phyloP scores from a whole-genome alignment of 1,140 invertebrate genomes.

The Trichonephila clavata region DNA sequence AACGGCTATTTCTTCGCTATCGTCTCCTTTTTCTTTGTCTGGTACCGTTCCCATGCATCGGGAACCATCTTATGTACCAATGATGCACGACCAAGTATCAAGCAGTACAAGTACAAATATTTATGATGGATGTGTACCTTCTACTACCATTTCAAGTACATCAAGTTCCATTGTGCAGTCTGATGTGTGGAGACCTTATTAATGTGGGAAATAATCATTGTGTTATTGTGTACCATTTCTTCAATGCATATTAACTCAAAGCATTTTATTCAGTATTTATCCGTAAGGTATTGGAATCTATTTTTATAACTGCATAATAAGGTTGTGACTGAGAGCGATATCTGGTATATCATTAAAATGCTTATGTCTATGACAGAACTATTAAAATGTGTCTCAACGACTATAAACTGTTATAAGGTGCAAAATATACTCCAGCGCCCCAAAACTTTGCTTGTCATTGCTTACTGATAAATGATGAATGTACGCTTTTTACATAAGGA shows the following conservation, averaged over 20 bases:
- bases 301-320: background rate
- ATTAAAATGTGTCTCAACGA: background rate
- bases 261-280: background rate
- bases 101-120: constrained; percentile 60
- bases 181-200: constrained; percentile 68
- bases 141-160: constrained; percentile 11
- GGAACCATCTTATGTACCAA: constrained; percentile 40
- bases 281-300: constrained; percentile 8
- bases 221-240: background rate
- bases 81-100: constrained; percentile 46
- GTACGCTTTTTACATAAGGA: background rate
- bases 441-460: background rate
- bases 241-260: background rate
- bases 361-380: background rate
- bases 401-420: background rate
- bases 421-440: background rate
- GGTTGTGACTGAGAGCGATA: constrained; percentile 26
- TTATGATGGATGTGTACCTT: constrained; percentile 55
- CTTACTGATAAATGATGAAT: background rate
- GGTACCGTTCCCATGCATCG: constrained; percentile 18
- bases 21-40: constrained; percentile 11
- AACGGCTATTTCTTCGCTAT: constrained; percentile 2
- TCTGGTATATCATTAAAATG: constrained; percentile 20
- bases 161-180: constrained; percentile 46
- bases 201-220: background rate